phyloP scores from a whole-genome alignment of 2,113 vertebrate species.

The Erpornis zantholeuca region DNA sequence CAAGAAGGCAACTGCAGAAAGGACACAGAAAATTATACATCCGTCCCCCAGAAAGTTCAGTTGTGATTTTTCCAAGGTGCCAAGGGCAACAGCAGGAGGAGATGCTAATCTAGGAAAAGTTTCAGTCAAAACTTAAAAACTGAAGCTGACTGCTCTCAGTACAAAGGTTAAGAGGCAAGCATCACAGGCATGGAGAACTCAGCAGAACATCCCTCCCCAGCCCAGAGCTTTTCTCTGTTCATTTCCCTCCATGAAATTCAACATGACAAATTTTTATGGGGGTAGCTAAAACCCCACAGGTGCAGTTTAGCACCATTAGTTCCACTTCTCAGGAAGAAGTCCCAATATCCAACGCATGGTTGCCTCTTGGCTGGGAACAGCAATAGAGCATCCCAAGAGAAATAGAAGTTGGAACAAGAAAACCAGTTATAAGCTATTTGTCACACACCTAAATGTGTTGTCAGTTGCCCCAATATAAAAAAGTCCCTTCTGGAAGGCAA shows the following conservation, averaged over 20 bases:
- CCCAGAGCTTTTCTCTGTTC: background rate
- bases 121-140: background rate
- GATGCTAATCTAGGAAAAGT: background rate
- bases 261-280: accelerated
- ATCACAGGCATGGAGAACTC: background rate
- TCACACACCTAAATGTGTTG: background rate
- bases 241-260: background rate
- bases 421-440: background rate
- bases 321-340: background rate
- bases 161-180: background rate
- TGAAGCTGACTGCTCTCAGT: background rate
- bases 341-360: accelerated
- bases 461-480: background rate
- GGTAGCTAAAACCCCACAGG: background rate
- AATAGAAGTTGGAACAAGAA: background rate
- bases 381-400: background rate
- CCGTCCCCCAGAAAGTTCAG: background rate
- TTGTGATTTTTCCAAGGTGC: background rate
- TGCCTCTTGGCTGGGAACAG: background rate
- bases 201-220: background rate
- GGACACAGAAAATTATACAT: background rate
- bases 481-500: background rate
- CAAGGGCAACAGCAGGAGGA: background rate
- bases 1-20: background rate
- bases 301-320: background rate